Evolutionary conservation across 1,140 invertebrate species (phyloP), one percentile per base, ranked within the genome.

Genomic region (Drosophila arawakana): DNA sequence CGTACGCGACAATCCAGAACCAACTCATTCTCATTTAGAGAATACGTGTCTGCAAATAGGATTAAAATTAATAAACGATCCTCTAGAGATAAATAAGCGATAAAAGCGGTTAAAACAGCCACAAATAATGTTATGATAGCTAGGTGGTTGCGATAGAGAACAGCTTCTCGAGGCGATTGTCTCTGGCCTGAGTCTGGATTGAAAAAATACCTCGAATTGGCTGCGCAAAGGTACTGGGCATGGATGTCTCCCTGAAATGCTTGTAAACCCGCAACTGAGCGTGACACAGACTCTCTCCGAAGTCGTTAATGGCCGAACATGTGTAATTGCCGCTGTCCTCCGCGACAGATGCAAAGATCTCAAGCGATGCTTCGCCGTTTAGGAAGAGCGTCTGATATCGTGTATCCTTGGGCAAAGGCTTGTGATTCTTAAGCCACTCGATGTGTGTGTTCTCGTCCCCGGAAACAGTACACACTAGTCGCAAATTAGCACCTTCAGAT

Each of bases 391-490:
- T 95, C 76, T 93, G 93, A 84, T 94, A 95, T 63, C 94, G 93
- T 84, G 80, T 94, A 91, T 86, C 93, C 43, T 30, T 49, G 74
- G 91, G 82, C 5, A 96, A 73, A n/a, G 94, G 92, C 46, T 94
- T 91, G 6, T 95, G 95, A 90, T 98, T 96, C 90, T 96, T 98
- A 13, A 95, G 95, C 97, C 97, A 99, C 73, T 95, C 95, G 3
- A 98, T 93, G 50, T 94, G 94, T 0, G 97, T 96, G 76, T 97
- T 96, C 0, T 96, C 94, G 58, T 90, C 77, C n/a, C 96, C 96
- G 54, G 98, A 94, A 1, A 98, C 95, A 63, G 96, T 95, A 89
- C 98, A 98, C 3, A 96, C 95, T n/a, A 99, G 92, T 81, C 96
- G 96, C 2, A 97, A 95, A 72, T 94, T 93, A 25, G 95, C 95